These are phyloP conservation scores for Chelmon rostratus DNA, from an alignment of 2,797 vertebrate species.

Conservation along the genomic window DNA sequence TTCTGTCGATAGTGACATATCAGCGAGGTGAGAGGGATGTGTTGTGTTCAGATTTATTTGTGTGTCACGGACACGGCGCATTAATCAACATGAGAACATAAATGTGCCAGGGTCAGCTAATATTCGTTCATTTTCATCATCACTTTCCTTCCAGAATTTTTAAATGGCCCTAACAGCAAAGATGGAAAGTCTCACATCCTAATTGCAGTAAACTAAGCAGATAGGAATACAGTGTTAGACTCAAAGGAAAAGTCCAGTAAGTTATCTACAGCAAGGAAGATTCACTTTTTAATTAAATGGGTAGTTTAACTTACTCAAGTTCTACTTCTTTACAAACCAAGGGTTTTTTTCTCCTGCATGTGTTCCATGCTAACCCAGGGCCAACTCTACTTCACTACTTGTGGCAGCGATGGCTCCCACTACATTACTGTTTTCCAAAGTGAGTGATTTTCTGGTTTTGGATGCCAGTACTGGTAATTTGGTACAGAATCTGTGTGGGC, in stretches of 20 bases:
- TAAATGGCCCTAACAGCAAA: conserved; percentile 24
- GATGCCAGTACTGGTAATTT: neutral
- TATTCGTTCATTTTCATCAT: conserved; percentile 44
- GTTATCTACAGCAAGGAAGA: neutral
- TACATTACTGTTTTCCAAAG: neutral
- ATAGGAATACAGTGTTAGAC: conserved; percentile 35
- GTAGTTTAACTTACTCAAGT: conserved; percentile 21
- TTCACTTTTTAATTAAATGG: conserved; percentile 42
- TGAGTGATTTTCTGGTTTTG: neutral
- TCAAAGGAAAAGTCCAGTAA: conserved; percentile 30
- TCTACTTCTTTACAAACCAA: conserved; percentile 1
- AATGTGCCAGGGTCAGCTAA: conserved; percentile 40
- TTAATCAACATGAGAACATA: conserved; percentile 48
- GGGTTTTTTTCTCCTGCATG: conserved; percentile 12
- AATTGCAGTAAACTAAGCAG: conserved; percentile 32
- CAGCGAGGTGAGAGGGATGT: conserved; percentile 22
- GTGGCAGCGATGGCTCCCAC: neutral
- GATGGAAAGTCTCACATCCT: conserved; percentile 34
- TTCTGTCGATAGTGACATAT: conserved; percentile 15
- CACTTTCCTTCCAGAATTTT: conserved; percentile 29
- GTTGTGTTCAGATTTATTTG: conserved; percentile 46
- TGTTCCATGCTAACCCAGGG: neutral
- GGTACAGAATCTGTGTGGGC: neutral
- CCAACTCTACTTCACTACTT: conserved; percentile 1
- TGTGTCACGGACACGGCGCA: conserved; percentile 40